Evolutionary conservation across 2,888 invertebrate species (phyloP), one percentile per base, ranked within the genome.

Genomic region (Cylindroiulus punctatus): DNA sequence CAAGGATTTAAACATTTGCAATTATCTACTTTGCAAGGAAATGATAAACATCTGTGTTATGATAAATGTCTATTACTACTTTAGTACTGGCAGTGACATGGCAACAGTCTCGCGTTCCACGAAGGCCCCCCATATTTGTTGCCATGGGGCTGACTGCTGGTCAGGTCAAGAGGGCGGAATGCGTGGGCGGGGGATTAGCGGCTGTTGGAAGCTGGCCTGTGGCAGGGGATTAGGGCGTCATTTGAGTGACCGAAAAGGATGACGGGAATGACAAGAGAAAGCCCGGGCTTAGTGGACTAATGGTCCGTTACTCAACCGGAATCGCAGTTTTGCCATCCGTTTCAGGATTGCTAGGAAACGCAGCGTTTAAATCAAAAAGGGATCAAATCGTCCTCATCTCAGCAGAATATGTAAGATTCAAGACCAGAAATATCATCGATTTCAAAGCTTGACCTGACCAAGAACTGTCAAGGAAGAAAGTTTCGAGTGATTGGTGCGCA

Each of bases 291-390:
- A 57, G 57, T 4, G n/a, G n/a, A 57, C 57, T 57, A 57, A 57
- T 57, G 57, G 57, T n/a, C 57, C 57, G 57, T 57, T 57, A n/a
- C 57, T 57, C 57, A 57, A 57, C 57, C 22, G 57, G 57, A 57
- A 57, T 57, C 57, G 57, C 57, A n/a, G n/a, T n/a, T 22, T 14
- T 57, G 57, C 57, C 57, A 57, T n/a, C 57, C 57, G 57, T 57
- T 57, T 14, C n/a, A 57, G 5, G 22, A 57, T 57, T 57, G n/a
- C n/a, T 7, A n/a, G 57, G 8, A 57, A 57, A 57, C 57, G 57
- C 57, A 57, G 57, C n/a, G 57, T n/a, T 57, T 57, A 57, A 57
- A 57, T 57, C 57, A 57, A 57, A 57, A 57, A 57, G 22, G 57
- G 57, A 57, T 57, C 57, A 57, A 57, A 57, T 57, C 57, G 57